Evolutionary conservation across 2,113 vertebrate species (phyloP).

Genomic region (Rissa tridactyla): DNA sequence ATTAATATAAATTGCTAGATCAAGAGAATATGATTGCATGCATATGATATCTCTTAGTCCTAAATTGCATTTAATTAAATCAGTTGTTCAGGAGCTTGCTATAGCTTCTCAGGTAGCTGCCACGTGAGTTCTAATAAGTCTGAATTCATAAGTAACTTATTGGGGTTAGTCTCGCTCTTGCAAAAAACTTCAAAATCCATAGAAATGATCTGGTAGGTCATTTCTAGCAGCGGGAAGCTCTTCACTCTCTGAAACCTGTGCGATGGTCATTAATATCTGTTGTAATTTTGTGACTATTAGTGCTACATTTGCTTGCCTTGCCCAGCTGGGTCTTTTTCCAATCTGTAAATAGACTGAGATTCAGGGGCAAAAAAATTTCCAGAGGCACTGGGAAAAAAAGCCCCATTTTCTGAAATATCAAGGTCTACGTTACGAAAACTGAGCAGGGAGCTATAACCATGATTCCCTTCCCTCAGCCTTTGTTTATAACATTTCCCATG

Average conservation of each 20-base stretch:
- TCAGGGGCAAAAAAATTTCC: background rate
- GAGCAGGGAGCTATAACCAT: background rate
- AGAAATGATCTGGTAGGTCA: background rate
- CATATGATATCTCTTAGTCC: background rate
- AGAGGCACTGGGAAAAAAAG: background rate
- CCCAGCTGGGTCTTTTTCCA: background rate
- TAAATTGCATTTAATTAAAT: background rate
- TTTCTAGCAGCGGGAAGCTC: background rate
- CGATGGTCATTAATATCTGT: background rate
- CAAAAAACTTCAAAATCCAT: background rate
- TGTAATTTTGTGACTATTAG: background rate
- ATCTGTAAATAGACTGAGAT: background rate
- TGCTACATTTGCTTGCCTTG: background rate
- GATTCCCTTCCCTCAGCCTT: background rate
- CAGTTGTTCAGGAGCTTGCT: background rate
- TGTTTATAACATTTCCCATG: background rate
- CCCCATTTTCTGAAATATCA: background rate
- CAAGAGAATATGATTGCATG: background rate
- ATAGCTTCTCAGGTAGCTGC: background rate
- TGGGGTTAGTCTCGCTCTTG: background rate
- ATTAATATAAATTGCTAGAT: background rate
- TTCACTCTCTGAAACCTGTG: background rate
- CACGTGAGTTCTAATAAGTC: background rate
- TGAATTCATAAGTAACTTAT: background rate
- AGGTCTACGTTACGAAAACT: background rate